A percentile compares a stretch with the other conserved stretches of the same genome.
These are phyloP conservation scores for Actinemys pallida DNA, from an alignment of 2,113 vertebrate species.

Conservation along the genomic window DNA sequence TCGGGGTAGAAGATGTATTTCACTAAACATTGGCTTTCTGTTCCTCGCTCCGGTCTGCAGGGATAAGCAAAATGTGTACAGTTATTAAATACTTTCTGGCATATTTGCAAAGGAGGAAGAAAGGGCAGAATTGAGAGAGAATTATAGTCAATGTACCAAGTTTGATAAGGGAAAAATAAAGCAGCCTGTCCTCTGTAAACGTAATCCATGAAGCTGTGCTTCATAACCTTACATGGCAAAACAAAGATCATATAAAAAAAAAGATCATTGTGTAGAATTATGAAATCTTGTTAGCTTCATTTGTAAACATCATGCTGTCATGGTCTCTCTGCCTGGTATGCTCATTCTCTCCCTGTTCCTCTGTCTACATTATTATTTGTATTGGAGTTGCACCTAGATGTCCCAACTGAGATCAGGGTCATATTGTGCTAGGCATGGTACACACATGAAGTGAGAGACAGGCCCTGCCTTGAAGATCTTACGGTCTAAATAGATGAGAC, in stretches of 20 bases:
- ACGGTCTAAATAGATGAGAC: not conserved
- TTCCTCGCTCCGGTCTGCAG: not conserved
- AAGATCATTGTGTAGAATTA: not conserved
- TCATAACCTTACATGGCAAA: constrained; percentile 18
- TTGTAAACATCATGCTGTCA: not conserved
- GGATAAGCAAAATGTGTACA: not conserved
- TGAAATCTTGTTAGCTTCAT: constrained; percentile 18
- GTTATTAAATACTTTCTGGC: not conserved
- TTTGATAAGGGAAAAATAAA: not conserved
- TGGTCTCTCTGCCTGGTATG: not conserved
- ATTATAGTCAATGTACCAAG: not conserved
- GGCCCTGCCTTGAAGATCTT: not conserved
- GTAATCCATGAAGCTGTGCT: not conserved
- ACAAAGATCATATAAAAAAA: not conserved
- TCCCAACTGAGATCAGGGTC: not conserved
- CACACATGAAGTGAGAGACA: not conserved
- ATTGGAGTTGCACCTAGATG: not conserved
- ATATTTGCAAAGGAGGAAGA: not conserved
- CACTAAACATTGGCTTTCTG: not conserved
- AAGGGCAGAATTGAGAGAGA: not conserved
- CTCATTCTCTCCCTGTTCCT: not conserved
- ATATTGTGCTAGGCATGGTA: not conserved
- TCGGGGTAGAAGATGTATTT: not conserved
- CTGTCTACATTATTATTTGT: not conserved
- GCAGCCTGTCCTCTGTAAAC: not conserved